Evolutionary conservation across 2,113 vertebrate species (phyloP).

Genomic region (Dicaeum eximium): DNA sequence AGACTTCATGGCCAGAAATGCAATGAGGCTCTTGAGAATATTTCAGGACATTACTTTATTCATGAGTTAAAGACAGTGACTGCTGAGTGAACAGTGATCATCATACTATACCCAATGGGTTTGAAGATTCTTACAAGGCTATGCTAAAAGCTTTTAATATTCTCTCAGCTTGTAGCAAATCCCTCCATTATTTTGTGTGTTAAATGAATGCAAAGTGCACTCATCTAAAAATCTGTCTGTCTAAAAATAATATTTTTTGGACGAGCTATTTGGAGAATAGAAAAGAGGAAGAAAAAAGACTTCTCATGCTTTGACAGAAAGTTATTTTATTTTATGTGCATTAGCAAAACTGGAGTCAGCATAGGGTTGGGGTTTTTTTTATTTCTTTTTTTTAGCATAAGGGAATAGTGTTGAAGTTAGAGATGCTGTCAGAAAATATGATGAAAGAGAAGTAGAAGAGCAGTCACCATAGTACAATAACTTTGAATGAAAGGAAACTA

Average conservation of each 20-base stretch:
- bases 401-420: background rate
- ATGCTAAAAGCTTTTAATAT: constrained; percentile 26
- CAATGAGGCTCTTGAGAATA: constrained; percentile 10
- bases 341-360: background rate
- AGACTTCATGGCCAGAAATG: background rate
- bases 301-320: background rate
- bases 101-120: background rate
- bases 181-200: background rate
- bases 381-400: background rate
- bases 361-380: background rate
- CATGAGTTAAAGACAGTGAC: constrained; percentile 9
- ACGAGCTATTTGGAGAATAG: constrained; percentile 3
- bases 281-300: background rate
- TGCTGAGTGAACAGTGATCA: background rate
- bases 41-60: constrained; percentile 40
- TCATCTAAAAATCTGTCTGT: constrained; percentile 28
- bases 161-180: background rate
- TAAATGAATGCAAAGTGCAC: constrained; percentile 15
- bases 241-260: constrained; percentile 58
- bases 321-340: background rate
- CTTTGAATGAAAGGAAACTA: background rate
- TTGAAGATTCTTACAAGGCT: background rate
- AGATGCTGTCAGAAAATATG: background rate
- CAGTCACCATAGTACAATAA: background rate
- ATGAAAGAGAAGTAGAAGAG: background rate